Conservation (phyloP, 2,797 vertebrate species). For the Tangara arthus region DNA sequence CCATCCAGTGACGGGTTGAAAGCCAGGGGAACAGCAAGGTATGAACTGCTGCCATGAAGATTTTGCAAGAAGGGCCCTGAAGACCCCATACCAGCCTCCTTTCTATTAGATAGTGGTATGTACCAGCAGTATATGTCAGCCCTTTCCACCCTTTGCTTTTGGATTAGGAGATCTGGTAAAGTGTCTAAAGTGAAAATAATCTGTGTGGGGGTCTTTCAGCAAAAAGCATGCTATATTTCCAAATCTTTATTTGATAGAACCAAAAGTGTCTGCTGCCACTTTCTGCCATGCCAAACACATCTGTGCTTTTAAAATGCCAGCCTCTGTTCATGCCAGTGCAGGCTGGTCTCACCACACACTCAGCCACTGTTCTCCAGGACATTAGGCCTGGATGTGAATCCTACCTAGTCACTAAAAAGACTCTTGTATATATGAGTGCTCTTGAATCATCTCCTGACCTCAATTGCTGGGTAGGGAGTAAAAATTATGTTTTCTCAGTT, state of each 20-base stretch:
- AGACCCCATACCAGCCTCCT: not conserved
- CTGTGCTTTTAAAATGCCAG: not conserved
- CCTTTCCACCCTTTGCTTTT: not conserved
- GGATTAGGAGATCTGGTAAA: not conserved
- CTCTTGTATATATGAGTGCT: not conserved
- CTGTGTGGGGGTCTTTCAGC: rapidly evolving
- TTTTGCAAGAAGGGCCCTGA: not conserved
- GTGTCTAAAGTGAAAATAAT: not conserved
- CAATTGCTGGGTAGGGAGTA: not conserved
- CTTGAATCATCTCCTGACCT: not conserved
- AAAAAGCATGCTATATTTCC: not conserved
- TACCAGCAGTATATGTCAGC: not conserved
- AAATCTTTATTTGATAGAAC: not conserved
- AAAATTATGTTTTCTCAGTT: not conserved
- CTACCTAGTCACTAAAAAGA: not conserved
- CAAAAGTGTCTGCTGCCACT: not conserved
- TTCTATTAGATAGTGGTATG: not conserved
- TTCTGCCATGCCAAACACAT: not conserved
- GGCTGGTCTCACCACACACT: not conserved
- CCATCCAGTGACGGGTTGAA: not conserved
- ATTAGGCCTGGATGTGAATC: not conserved
- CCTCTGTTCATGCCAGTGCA: not conserved
- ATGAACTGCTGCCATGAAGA: not conserved
- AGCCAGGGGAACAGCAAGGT: rapidly evolving
- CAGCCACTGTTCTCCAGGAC: not conserved